A percentile compares a stretch with the other conserved stretches of the same genome.
These are phyloP conservation scores for Drosophila anceps DNA, from an alignment of 2,888 invertebrate genomes.

Conservation along the genomic window DNA sequence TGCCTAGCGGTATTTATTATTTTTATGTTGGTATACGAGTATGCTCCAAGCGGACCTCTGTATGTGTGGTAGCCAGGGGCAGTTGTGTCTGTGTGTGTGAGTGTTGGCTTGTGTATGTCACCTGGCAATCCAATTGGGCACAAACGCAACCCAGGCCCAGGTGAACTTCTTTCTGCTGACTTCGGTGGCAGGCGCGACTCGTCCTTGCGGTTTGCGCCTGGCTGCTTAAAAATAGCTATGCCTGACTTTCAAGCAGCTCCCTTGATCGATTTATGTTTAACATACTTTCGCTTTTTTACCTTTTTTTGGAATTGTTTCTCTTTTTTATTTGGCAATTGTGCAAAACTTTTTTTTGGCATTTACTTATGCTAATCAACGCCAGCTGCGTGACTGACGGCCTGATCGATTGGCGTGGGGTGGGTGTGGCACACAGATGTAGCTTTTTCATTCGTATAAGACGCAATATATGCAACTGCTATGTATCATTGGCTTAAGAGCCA, in stretches of 20 bases:
- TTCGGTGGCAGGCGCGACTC: conserved; percentile 61
- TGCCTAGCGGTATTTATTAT: conserved; percentile 81
- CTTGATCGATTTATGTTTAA: conserved; percentile 74
- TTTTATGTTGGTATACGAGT: conserved; percentile 54
- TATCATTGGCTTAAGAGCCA: conserved; percentile 24
- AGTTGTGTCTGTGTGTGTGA: not conserved
- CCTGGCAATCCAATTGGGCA: conserved; percentile 60
- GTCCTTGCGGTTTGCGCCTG: conserved; percentile 66
- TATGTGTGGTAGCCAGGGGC: conserved; percentile 38
- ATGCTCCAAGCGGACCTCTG: conserved; percentile 18
- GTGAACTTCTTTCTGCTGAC: conserved; percentile 38
- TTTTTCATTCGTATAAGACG: conserved; percentile 35
- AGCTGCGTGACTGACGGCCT: conserved; percentile 47
- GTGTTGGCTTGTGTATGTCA: conserved; percentile 39
- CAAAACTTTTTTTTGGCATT: conserved; percentile 54
- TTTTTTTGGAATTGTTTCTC: conserved; percentile 29
- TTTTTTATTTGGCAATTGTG: conserved; percentile 51
- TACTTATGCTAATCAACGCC: conserved; percentile 69
- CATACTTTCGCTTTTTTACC: conserved; percentile 75
- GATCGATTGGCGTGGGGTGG: conserved; percentile 2
- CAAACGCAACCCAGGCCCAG: conserved; percentile 45
- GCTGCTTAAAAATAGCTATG: conserved; percentile 69
- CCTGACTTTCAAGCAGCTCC: conserved; percentile 58
- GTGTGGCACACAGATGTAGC: not conserved
- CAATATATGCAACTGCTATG: conserved; percentile 17